Percentiles rank a stretch among this genome's conserved stretches.
Evolutionary conservation across 1,140 invertebrate species (phyloP).

Genomic region (Cryptotermes secundus): DNA sequence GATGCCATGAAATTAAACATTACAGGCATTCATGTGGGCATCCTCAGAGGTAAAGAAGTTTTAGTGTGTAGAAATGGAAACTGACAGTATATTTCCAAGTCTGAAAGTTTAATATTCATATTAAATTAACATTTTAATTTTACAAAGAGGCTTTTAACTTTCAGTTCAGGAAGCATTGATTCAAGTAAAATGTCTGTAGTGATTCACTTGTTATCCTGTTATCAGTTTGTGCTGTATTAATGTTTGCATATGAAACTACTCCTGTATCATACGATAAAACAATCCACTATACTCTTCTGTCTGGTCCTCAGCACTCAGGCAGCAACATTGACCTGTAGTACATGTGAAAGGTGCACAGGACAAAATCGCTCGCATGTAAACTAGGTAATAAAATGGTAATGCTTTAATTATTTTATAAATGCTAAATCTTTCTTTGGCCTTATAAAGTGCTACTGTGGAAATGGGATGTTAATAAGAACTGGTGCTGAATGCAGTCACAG

Average conservation of each 20-base stretch:
- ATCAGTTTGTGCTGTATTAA: conserved; percentile 29
- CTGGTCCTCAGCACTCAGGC: neutral
- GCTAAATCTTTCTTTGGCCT: conserved; percentile 35
- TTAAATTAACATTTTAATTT: conserved; percentile 33
- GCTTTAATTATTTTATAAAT: conserved; percentile 31
- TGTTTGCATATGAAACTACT: conserved; percentile 25
- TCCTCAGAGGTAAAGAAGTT: conserved; percentile 14
- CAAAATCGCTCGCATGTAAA: neutral
- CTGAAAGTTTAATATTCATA: conserved; percentile 22
- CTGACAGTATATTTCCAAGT: conserved; percentile 25
- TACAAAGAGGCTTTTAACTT: conserved; percentile 31
- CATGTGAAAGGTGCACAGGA: conserved; percentile 9
- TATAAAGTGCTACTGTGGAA: conserved; percentile 32
- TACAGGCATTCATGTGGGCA: neutral
- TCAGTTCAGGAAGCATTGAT: conserved; percentile 32
- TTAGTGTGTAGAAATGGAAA: conserved; percentile 2
- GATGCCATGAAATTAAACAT: neutral
- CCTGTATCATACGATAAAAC: neutral
- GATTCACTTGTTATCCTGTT: conserved; percentile 33
- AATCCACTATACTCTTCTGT: neutral
- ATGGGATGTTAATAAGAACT: conserved; percentile 24
- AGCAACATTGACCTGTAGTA: neutral
- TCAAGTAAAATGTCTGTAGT: conserved; percentile 32
- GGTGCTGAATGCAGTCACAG: conserved; percentile 27
- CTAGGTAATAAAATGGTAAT: conserved; percentile 31